Conservation (phyloP, 2,113 vertebrate species). For the Odocoileus hemionus region DNA sequence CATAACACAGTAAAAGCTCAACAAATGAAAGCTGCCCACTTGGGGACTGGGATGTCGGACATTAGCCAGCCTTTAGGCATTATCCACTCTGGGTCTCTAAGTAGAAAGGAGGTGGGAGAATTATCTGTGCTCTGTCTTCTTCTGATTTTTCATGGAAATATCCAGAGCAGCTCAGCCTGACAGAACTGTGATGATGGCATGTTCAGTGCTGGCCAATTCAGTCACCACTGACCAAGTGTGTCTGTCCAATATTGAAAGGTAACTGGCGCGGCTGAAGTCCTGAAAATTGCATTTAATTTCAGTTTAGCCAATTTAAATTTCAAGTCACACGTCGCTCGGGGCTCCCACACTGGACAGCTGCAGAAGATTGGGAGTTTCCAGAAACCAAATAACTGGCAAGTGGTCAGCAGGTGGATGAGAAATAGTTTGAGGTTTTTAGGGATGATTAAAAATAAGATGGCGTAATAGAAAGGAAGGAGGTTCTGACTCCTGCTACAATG, state of each 20-base stretch:
- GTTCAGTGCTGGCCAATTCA: rapidly evolving
- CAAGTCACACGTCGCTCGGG: background rate
- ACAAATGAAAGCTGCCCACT: background rate
- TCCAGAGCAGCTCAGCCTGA: background rate
- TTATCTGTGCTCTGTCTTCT: background rate
- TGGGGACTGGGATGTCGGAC: background rate
- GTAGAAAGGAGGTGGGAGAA: background rate
- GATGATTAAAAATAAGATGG: background rate
- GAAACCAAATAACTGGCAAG: background rate
- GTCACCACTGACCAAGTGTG: background rate
- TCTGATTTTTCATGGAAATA: background rate
- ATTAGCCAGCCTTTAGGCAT: background rate
- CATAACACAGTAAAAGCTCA: background rate
- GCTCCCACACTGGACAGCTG: background rate
- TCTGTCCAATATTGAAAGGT: background rate
- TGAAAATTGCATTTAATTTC: background rate
- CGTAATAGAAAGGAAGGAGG: background rate
- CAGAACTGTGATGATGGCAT: background rate
- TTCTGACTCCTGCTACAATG: no score
- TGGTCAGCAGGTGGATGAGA: background rate
- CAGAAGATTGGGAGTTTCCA: background rate
- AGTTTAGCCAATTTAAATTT: background rate
- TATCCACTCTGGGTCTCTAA: rapidly evolving
- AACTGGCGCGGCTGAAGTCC: no score
- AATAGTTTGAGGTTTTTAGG: background rate